These are phyloP conservation scores for Ginglymostoma cirratum DNA, from an alignment of 2,113 vertebrate species.

Conservation along the genomic window DNA sequence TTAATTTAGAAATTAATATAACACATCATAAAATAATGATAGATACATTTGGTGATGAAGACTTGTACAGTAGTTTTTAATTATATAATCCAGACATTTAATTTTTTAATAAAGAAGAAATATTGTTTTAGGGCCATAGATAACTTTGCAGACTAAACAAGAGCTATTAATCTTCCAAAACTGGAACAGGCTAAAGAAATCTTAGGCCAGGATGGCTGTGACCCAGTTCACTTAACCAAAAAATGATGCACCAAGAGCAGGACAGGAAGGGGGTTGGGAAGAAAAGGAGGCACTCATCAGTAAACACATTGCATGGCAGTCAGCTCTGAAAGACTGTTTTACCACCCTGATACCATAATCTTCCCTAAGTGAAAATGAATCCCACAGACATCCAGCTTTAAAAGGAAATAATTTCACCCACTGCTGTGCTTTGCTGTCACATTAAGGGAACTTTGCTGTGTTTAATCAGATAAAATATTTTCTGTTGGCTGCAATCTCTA, in stretches of 20 bases:
- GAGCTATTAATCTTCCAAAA: conserved; percentile 25
- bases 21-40: neutral
- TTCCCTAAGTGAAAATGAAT: neutral
- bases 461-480: conserved; percentile 20
- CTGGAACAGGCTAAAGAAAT: conserved; percentile 26
- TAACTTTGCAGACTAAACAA: conserved; percentile 31
- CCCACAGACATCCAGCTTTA: conserved; percentile 6
- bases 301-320: neutral
- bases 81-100: conserved; percentile 7
- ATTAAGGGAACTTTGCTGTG: conserved; percentile 11
- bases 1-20: neutral
- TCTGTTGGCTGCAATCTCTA: neutral
- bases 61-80: conserved; percentile 13
- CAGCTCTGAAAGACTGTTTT: neutral
- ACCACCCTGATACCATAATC: neutral
- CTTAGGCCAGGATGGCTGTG: conserved; percentile 9
- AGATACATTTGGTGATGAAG: neutral
- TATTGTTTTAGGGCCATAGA: conserved; percentile 14
- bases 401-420: conserved; percentile 25
- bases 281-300: neutral
- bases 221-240: conserved; percentile 21
- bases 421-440: conserved; percentile 19
- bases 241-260: neutral
- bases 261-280: neutral
- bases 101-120: conserved; percentile 6